Base-by-base conservation (phyloP, 2,888 invertebrate genomes). In the Actias luna region DNA sequence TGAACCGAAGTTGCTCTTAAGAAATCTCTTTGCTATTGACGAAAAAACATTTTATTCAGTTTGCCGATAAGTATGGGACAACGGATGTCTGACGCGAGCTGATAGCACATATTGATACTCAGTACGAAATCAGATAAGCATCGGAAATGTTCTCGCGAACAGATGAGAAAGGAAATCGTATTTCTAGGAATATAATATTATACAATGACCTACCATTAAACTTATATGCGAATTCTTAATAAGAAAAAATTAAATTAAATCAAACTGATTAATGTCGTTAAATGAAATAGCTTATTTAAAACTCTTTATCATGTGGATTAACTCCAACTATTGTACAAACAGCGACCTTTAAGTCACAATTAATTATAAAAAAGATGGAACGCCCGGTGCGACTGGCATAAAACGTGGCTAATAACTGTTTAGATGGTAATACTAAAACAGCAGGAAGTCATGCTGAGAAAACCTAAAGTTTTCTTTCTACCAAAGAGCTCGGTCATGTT, bases 341-440 rank as follows among this genome's bases (percentile, higher is more conserved):
- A 84, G 88, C 79, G 78, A 86, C 87, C 87, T 90, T 90, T 90
- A 90, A 83, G 82, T 88, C 87, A 84, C 83, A 87, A 91, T 89
- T 87, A 87, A 82, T 81, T 80, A 83, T 84, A 88, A 85, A 87
- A 83, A 85, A 83, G 83, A 82, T 79, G 79, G 79, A 80, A 84
- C 84, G 78, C 82, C 83, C 74, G 81, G 82, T 73, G 83, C 67
- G 84, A 78, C 76, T 83, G 82, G 85, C 84, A 86, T 90, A 87
- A 88, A 89, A 83, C 78, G 82, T 76, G 79, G 82, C 83, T 89
- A 89, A 89, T 89, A 83, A 84, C 81, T 78, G 79, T 83, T 85
- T 82, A 82, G 84, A 85, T 80, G 80, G 85, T 78, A 82, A 79
- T 78, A 79, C 77, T 74, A 79, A n/a, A 88, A 82, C 91, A 90